phyloP scores from a whole-genome alignment of 2,113 vertebrate species.

The Pelodiscus sinensis region DNA sequence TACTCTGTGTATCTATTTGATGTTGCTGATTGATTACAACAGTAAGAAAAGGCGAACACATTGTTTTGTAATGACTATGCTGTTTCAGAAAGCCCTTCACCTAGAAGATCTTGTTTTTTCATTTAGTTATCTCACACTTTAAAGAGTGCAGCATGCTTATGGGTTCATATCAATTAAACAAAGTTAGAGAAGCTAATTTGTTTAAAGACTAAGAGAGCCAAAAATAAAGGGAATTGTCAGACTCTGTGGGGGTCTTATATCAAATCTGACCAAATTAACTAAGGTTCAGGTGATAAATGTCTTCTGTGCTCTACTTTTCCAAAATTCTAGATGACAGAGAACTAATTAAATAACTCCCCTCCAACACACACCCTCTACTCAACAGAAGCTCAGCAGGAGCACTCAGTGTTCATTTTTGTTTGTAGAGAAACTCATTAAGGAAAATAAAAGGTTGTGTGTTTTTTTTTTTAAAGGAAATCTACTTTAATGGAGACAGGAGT shows the following conservation, averaged over 20 bases:
- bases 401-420: neutral
- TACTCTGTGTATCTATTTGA: neutral
- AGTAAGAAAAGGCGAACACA: neutral
- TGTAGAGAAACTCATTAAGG: conserved; percentile 34
- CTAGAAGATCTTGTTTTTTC: neutral
- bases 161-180: neutral
- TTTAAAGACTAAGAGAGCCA: neutral
- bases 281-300: neutral
- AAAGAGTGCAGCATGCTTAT: neutral
- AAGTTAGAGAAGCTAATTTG: accelerated
- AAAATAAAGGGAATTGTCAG: neutral
- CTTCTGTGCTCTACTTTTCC: neutral
- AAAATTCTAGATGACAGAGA: neutral
- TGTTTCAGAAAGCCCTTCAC: neutral
- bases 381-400: neutral
- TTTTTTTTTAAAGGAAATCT: neutral
- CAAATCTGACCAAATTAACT: neutral
- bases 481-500: conserved; percentile 4
- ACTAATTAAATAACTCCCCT: neutral
- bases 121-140: neutral
- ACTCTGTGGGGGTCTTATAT: neutral
- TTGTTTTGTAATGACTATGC: neutral
- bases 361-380: neutral
- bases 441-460: conserved; percentile 2
- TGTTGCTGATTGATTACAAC: neutral